Percentiles rank a stretch among this genome's conserved stretches.
These are phyloP conservation scores for Galbula dea DNA, from an alignment of 2,113 vertebrate species.

Conservation along the genomic window DNA sequence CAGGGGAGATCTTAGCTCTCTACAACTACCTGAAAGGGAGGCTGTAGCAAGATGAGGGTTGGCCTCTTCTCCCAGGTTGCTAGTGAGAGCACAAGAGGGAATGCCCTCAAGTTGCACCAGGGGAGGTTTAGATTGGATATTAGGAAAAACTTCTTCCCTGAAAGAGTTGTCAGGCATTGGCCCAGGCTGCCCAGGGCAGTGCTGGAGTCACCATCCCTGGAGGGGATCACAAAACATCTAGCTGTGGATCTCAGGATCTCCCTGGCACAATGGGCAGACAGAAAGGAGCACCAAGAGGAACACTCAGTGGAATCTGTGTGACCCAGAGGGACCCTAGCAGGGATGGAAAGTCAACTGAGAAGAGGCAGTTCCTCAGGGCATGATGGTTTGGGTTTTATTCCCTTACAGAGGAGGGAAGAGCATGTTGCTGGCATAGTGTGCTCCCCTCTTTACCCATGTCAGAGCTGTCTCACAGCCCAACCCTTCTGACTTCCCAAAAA, in stretches of 20 bases:
- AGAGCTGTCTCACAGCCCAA: background rate
- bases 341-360: background rate
- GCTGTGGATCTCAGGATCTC: background rate
- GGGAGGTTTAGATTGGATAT: too few species aligned
- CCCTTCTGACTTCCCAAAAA: background rate
- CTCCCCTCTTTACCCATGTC: background rate
- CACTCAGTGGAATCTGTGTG: accelerated
- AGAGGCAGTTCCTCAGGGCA: background rate
- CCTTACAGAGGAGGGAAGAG: background rate
- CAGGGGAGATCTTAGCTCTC: too few species aligned
- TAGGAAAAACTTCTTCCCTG: too few species aligned
- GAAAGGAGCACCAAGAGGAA: background rate
- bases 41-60: too few species aligned
- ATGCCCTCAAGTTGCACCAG: too few species aligned
- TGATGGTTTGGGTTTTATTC: background rate
- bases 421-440: background rate
- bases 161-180: too few species aligned
- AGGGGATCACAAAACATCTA: too few species aligned
- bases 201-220: too few species aligned
- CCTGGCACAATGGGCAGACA: accelerated
- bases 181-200: too few species aligned
- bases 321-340: background rate
- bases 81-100: too few species aligned
- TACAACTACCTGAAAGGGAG: too few species aligned
- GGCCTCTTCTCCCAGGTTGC: too few species aligned